These are phyloP conservation scores for Electrona antarctica DNA, from an alignment of 2,113 vertebrate genomes.

Conservation along the genomic window DNA sequence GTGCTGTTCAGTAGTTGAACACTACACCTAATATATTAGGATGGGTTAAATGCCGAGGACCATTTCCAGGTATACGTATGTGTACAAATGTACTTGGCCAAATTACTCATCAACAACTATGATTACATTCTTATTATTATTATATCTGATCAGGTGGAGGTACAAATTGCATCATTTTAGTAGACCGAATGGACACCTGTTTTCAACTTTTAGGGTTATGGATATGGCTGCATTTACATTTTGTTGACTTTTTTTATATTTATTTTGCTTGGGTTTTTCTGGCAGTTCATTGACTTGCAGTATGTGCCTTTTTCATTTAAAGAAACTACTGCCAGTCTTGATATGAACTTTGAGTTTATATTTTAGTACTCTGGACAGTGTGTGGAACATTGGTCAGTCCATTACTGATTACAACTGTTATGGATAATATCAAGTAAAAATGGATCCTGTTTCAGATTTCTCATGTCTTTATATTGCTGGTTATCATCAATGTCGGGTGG, in stretches of 20 bases:
- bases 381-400: neutral
- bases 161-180: neutral
- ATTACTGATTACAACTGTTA: neutral
- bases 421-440: too few relatives aligned
- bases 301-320: conserved; percentile 43
- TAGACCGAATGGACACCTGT: neutral
- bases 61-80: neutral
- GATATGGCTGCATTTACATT: neutral
- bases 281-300: conserved; percentile 10
- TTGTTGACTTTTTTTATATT: conserved; percentile 15
- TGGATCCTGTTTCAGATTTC: too few relatives aligned
- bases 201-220: neutral
- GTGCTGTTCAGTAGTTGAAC: too few relatives aligned
- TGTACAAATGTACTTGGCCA: neutral
- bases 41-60: too few relatives aligned
- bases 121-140: too few relatives aligned
- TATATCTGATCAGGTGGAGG: too few relatives aligned
- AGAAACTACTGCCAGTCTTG: conserved; percentile 27
- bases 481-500: neutral
- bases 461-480: neutral
- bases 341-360: neutral
- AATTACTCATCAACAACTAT: neutral
- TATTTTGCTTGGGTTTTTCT: conserved; percentile 3
- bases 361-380: neutral
- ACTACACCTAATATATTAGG: too few relatives aligned